Base-by-base conservation (phyloP, 1,140 invertebrate species). In the Zaprionus camerounensis region DNA sequence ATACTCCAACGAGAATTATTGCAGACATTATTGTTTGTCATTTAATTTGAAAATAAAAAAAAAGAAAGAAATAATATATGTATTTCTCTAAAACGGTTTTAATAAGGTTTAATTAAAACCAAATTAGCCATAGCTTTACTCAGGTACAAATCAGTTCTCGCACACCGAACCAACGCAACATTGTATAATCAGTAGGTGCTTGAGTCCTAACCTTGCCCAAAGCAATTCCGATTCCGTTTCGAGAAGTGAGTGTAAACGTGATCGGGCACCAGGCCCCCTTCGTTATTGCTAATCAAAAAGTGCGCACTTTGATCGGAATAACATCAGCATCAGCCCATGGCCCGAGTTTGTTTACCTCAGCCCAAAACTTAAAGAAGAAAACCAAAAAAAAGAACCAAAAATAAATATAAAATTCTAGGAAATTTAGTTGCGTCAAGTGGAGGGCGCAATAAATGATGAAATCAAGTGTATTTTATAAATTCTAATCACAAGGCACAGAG, bases 401-500 rank as follows among this genome's bases (percentile, higher is more conserved):
- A 26, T 20, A 28, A 20, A 9, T 22, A 24, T 15, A 46, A 24
- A 34, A 49, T 76, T 79, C 76, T 51, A 17, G 38, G 76, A 79
- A 79, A 49, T 72, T 31, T 22, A 9, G 5, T 44, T 44, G 2
- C 5, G 36, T 64, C 15, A 59, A 71, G 81, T 71, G 74, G 44
- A 49, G 65, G n/a, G 55, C 22, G 46, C 75, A 56, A 82, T 78
- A 82, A 82, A 78, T 63, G 71, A 78, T 63, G 71, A 85, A 85
- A 85, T 85, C 82, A 86, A 71, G 79, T 86, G 82, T 65, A 86
- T 86, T 86, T 86, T 56, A 82, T 86, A 79, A 86, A 86, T 68
- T 85, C 62, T 86, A 85, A 85, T 85, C 82, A 66, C 36, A 38
- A 68, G 72, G 26, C 44, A 41, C 72, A 46, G 57, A 73, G 61